phyloP scores from a whole-genome alignment of 2,797 vertebrate genomes.

The Microctenopoma stevenorrisi region DNA sequence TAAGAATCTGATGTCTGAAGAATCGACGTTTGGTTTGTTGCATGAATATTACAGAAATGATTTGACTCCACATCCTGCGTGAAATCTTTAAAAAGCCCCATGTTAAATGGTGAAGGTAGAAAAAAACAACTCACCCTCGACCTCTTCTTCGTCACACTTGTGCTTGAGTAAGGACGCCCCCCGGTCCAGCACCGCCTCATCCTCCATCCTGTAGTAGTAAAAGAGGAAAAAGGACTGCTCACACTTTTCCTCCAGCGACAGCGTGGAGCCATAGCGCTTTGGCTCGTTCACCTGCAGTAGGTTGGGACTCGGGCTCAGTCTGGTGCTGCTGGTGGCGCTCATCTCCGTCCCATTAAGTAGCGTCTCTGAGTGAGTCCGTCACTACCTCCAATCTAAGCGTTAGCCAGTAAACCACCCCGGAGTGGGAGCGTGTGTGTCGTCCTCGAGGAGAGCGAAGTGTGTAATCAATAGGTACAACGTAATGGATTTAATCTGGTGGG shows the following conservation, averaged over 20 bases:
- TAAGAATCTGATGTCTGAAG: background rate
- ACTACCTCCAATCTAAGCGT: background rate
- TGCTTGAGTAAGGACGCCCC: conserved; percentile 96
- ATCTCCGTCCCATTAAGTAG: conserved; percentile 64
- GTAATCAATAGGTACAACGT: conserved; percentile 67
- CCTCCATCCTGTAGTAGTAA: conserved; percentile 99
- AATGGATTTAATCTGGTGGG: conserved; percentile 76
- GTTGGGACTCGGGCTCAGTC: conserved; percentile 73
- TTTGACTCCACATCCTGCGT: background rate
- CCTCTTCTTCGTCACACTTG: conserved; percentile 95
- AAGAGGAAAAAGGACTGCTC: conserved; percentile 98
- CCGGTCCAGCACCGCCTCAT: conserved; percentile 97
- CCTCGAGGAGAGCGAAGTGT: conserved; percentile 78
- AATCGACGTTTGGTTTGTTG: too few relatives aligned
- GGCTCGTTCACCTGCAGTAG: conserved; percentile 88
- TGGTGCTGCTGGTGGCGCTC: conserved; percentile 72
- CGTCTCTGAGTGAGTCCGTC: background rate
- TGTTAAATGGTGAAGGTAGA: background rate
- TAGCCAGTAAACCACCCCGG: conserved; percentile 6
- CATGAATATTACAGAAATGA: too few relatives aligned
- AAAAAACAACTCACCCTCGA: conserved; percentile 88
- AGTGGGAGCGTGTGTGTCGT: conserved; percentile 53
- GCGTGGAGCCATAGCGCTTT: conserved; percentile 85
- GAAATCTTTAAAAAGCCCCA: too few relatives aligned
- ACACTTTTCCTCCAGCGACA: conserved; percentile 94